Percentiles rank a stretch among this genome's conserved stretches.
phyloP scores from a whole-genome alignment of 2,888 invertebrate genomes.

The Protonemura montana region DNA sequence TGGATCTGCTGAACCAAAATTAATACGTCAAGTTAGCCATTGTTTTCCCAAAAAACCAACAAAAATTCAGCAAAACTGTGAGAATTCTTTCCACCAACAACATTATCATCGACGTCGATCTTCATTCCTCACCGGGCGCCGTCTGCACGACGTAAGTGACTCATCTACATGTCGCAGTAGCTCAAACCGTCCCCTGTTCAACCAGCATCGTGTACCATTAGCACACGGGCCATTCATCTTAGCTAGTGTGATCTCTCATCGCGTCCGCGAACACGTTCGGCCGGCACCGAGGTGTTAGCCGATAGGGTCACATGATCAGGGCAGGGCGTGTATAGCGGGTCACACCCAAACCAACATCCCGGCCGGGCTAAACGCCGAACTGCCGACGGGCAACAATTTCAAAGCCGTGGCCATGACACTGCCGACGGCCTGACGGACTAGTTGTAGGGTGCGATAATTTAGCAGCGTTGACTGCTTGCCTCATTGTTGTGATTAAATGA shows the following conservation, averaged over 20 bases:
- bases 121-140: not conserved
- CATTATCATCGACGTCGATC: not conserved
- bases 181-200: not conserved
- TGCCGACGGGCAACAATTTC: not conserved
- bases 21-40: too few relatives aligned
- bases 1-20: too few relatives aligned
- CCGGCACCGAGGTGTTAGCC: not conserved
- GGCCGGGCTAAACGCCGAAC: not conserved
- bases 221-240: not conserved
- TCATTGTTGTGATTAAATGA: not conserved
- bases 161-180: not conserved
- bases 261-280: conserved; percentile 1
- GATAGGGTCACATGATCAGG: not conserved
- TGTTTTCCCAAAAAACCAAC: too few relatives aligned
- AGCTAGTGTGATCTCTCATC: not conserved
- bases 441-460: not conserved
- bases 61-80: not conserved
- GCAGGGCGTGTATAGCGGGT: not conserved
- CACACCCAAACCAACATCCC: not conserved
- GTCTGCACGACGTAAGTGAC: not conserved
- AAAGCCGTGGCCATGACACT: not conserved
- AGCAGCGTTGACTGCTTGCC: not conserved
- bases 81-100: not conserved
- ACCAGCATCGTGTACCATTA: not conserved
- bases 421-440: not conserved